Percentiles rank a stretch among this genome's conserved stretches.
phyloP scores from a whole-genome alignment of 2,797 vertebrate genomes.

The Florisuga fusca region DNA sequence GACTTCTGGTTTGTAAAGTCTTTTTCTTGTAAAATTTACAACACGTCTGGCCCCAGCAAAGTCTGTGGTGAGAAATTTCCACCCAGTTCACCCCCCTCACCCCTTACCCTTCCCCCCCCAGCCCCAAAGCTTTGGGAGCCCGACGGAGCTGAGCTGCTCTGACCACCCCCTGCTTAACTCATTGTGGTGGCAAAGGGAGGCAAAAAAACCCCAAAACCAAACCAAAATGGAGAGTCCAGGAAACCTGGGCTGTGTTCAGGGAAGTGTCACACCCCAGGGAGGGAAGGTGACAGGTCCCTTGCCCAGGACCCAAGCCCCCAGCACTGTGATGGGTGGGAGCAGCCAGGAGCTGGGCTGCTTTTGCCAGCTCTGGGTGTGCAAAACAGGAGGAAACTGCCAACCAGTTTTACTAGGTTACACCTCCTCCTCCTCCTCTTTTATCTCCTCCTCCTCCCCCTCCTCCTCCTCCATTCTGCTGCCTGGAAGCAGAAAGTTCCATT shows the following conservation, averaged over 20 bases:
- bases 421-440: not conserved
- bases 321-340: no score
- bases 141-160: not conserved
- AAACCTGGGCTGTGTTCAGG: not conserved
- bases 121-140: not conserved
- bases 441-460: no score
- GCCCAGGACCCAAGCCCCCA: not conserved
- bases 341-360: not conserved
- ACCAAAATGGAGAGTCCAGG: not conserved
- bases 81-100: not conserved
- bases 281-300: not conserved
- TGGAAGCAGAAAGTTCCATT: not conserved
- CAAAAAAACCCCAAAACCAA: not conserved
- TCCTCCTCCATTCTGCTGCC: not conserved
- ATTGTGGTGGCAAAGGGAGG: not conserved
- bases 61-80: conserved; percentile 58
- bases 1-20: conserved; percentile 57
- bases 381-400: not conserved
- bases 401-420: not conserved
- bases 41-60: conserved; percentile 57
- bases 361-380: not conserved
- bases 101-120: not conserved
- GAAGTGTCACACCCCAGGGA: not conserved
- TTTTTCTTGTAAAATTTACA: conserved; percentile 70
- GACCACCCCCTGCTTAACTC: not conserved